Conservation (phyloP, 2,113 vertebrate species). For the Fregata magnificens region DNA sequence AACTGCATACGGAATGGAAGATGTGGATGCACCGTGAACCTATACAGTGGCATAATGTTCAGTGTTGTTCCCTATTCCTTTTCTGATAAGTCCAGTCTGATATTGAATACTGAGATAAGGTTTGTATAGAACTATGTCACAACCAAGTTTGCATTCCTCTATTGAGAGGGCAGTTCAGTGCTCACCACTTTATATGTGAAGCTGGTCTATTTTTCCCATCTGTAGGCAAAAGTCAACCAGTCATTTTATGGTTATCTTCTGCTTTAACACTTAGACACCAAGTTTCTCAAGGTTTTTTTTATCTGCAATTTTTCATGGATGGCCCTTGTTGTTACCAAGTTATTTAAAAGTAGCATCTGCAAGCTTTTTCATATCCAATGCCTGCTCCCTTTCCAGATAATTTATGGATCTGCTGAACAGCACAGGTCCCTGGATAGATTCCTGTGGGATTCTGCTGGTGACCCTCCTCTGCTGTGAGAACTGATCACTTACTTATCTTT, state of each 20-base stretch:
- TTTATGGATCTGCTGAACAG: neutral
- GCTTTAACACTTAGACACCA: neutral
- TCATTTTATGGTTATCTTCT: neutral
- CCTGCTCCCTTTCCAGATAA: neutral
- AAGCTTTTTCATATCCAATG: neutral
- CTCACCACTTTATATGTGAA: neutral
- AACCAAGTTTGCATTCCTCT: neutral
- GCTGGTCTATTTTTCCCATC: neutral
- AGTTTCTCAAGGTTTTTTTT: neutral
- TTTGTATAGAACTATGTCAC: neutral
- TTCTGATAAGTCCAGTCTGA: neutral
- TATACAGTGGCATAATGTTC: neutral
- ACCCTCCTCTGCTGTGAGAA: neutral
- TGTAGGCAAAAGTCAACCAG: neutral
- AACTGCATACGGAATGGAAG: neutral
- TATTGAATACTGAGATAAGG: neutral
- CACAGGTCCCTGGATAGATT: neutral
- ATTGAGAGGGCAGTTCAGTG: neutral
- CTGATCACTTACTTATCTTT: neutral
- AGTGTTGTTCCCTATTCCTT: neutral
- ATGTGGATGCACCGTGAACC: neutral
- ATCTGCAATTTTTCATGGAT: neutral
- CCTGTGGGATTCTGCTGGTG: neutral
- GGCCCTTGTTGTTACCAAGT: neutral
- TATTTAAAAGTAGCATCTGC: neutral